Conservation (phyloP, 1,140 invertebrate genomes). For the Heliothis virescens region DNA sequence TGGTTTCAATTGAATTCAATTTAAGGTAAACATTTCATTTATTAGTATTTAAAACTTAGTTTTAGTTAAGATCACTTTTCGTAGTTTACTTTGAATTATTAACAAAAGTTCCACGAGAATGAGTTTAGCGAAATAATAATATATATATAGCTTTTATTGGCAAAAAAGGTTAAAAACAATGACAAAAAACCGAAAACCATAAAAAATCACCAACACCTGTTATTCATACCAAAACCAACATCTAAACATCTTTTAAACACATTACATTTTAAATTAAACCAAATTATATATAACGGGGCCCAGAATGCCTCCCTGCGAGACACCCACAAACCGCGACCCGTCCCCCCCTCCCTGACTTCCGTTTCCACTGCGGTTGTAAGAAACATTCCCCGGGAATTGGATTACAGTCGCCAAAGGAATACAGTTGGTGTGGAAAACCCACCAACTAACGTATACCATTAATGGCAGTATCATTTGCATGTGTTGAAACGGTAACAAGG, state of each 20-base stretch:
- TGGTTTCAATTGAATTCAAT: neutral
- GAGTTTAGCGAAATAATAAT: no score
- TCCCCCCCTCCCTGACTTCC: constrained; percentile 66
- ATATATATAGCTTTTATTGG: no score
- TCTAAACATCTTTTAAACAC: constrained; percentile 11
- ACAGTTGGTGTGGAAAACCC: constrained; percentile 13
- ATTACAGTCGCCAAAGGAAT: constrained; percentile 68
- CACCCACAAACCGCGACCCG: constrained; percentile 67
- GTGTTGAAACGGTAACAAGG: constrained; percentile 27
- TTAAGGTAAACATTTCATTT: neutral
- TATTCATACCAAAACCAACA: neutral
- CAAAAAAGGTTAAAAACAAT: neutral
- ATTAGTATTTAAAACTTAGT: neutral
- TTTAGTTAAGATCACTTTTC: neutral
- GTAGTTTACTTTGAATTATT: no score
- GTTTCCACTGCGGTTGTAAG: constrained; percentile 73
- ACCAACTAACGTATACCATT: constrained; percentile 28
- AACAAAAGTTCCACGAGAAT: no score
- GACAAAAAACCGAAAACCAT: neutral
- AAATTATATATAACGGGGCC: constrained; percentile 59
- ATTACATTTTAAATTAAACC: constrained; percentile 45
- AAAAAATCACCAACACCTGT: neutral
- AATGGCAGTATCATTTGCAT: constrained; percentile 50
- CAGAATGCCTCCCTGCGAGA: constrained; percentile 67
- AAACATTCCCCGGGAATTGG: constrained; percentile 73